Percentiles rank a stretch among this genome's conserved stretches.
Conservation (phyloP, 1,140 invertebrate genomes). For the Drosophila insularis region DNA sequence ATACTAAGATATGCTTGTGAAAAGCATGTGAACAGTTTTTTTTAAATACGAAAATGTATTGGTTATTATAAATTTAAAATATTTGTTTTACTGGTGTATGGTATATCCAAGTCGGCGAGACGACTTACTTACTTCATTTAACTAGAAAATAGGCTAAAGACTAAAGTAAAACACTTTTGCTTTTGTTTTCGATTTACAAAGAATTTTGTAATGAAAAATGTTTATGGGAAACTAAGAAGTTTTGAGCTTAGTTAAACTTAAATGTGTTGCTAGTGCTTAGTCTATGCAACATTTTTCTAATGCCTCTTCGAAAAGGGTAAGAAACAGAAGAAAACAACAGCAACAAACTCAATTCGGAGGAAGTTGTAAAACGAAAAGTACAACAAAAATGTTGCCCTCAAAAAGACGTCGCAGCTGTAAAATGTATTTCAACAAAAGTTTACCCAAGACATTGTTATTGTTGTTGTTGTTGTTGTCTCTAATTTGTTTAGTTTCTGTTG, state of each 20-base stretch:
- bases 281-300: too few relatives aligned
- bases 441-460: slow-evolving; percentile 4
- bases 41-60: too few relatives aligned
- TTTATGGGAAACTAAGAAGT: not conserved
- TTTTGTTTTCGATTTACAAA: slow-evolving; percentile 54
- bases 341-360: slow-evolving; percentile 9
- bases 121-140: too few relatives aligned
- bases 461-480: slow-evolving; percentile 4
- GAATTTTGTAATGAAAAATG: slow-evolving; percentile 3
- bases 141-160: slow-evolving; percentile 60
- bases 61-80: too few relatives aligned
- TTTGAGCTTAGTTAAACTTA: too few relatives aligned
- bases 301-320: too few relatives aligned
- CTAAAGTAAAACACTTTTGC: slow-evolving; percentile 62
- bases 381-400: slow-evolving; percentile 10
- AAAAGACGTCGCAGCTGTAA: not conserved
- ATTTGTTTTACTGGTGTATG: too few relatives aligned
- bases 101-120: too few relatives aligned
- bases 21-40: too few relatives aligned
- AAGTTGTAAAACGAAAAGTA: slow-evolving; percentile 22
- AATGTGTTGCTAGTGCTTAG: too few relatives aligned
- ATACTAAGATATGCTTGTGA: too few relatives aligned
- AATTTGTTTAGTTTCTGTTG: slow-evolving; percentile 17
- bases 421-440: not conserved
- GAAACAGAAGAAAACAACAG: too few relatives aligned